Base-by-base conservation (phyloP, 1,140 invertebrate species). In the Cyclina sinensis region DNA sequence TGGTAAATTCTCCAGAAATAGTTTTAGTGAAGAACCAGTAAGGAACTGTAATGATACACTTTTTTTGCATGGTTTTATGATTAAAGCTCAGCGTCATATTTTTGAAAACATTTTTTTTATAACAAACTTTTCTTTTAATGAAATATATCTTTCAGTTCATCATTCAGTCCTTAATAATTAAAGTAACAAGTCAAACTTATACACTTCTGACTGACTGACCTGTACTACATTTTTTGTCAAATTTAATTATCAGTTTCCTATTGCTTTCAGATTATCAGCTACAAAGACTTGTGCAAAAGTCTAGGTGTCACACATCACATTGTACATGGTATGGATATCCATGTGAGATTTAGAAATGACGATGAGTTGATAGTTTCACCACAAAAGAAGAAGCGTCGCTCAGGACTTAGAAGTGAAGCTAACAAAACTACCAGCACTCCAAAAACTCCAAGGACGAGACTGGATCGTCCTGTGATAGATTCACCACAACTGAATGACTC, bases 291-390 rank as follows among this genome's bases (percentile, higher is more conserved):
- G 46, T 93, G 92, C 68, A 73, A 84, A 18, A 89, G 92, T 81
- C 89, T 95, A 18, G 94, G 94, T 30, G 92, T 95, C 5, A 92
- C 92, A 16, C 90, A 93, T 76, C 91, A 92, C 24, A 62, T 92
- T 18, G 88, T 91, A 0, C 90, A 92, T 57, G 93, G 91, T 0
- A 70, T 85, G 30, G 90, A 94, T 39, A 91, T 92, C 68, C 90
- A 89, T n/a, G 89, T 93, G 5, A 90, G 90, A 70, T 93, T 94
- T 80, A 91, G 91, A 24, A 94, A 94, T 65, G 89, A 90, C 43
- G 92, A 94, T 68, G 93, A 94, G 73, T 92, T 95, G 0, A 95
- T 95, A 35, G 87, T 94, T 43, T 95, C 94, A 32, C 94, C 94
- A 1, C 92, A 91, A 3, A 81, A 92, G 24, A 92, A 92, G 51